Base-by-base conservation (phyloP, 2,113 vertebrate genomes). In the Nesogale talazaci region DNA sequence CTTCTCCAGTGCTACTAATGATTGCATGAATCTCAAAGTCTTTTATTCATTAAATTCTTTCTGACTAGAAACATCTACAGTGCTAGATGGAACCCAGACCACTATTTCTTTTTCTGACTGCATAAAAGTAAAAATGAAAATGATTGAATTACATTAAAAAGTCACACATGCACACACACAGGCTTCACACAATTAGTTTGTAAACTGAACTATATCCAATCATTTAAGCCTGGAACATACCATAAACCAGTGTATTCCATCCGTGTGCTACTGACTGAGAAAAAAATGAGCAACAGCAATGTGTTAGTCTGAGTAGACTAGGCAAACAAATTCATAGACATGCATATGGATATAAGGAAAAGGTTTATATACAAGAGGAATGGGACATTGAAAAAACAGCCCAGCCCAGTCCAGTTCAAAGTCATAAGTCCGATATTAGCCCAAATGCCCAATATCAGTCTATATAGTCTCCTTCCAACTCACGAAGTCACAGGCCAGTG, bases 61-160 rank as follows among this genome's bases (percentile, higher is more conserved):
- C 38, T 56, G 84, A 59, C 42, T 31, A 22, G 22, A 94, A 85
- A 90, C 70, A 40, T 20, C 80, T 56, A 59, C 2, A 70, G 22
- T 31, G 10, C 82, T 75, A 65, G 52, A 31, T 17, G 79, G 27
- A n/a, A 63, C 81, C 3, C 27, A 82, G 95, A 86, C 3, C 25
- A 84, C 83, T 40, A 25, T 57, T 69, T 89, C 38, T 89, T 78
- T 79, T 40, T 0, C 11, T 56, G 7, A 56, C 15, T 27, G 1
- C 74, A 84, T 61, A 84, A 69, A 63, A 23, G 72, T 40, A 89
- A 56, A 77, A 89, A 81, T 94, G 63, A 90, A 95, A 78, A 78
- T 40, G 38, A 52, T 75, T 11, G 14, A 59, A 84, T 63, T 93
- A 36, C 1, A 63, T 3, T 46, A 52, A 52, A 52, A 52, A 52